Evolutionary conservation across 2,113 vertebrate species (phyloP).

Genomic region (Xenus cinereus): DNA sequence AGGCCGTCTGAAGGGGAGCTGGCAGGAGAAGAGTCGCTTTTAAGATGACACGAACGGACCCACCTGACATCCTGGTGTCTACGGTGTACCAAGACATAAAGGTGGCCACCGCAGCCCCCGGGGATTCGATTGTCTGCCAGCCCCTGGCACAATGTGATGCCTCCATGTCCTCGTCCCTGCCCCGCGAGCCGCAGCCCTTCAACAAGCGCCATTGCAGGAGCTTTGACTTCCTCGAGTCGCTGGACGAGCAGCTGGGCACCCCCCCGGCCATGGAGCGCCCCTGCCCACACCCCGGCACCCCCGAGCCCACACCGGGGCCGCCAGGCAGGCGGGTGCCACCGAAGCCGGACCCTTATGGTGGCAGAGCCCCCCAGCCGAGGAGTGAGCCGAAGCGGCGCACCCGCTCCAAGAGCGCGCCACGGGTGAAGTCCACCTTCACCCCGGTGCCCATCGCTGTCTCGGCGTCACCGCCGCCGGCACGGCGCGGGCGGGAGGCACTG

Average conservation of each 20-base stretch:
- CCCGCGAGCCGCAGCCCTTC: constrained; percentile 81
- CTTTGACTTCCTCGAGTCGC: constrained; percentile 92
- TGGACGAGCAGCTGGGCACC: constrained; percentile 81
- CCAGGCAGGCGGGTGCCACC: constrained; percentile 73
- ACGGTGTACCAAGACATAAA: constrained; percentile 90
- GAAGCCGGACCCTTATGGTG: constrained; percentile 71
- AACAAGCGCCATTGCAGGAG: constrained; percentile 97
- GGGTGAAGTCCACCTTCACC: constrained; percentile 81
- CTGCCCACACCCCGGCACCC: constrained; percentile 68
- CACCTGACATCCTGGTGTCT: constrained; percentile 93
- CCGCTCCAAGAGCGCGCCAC: constrained; percentile 87
- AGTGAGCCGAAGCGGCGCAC: constrained; percentile 80
- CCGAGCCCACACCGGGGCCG: constrained; percentile 32
- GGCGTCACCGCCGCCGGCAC: constrained; percentile 53
- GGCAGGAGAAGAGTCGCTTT: constrained; percentile 68
- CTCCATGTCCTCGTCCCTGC: constrained; percentile 83
- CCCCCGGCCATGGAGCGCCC: constrained; percentile 78
- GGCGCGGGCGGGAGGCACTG: constrained; percentile 76
- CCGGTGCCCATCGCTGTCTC: constrained; percentile 82
- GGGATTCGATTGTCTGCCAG: constrained; percentile 67
- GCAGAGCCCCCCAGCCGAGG: constrained; percentile 69
- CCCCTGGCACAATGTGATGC: constrained; percentile 82
- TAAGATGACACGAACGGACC: constrained; percentile 98
- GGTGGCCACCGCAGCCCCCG: constrained; percentile 75
- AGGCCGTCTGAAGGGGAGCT: constrained; percentile 78